Percentiles rank a stretch among this genome's conserved stretches.
Conservation (phyloP, 1,140 invertebrate species). For the Eupeodes corollae region DNA sequence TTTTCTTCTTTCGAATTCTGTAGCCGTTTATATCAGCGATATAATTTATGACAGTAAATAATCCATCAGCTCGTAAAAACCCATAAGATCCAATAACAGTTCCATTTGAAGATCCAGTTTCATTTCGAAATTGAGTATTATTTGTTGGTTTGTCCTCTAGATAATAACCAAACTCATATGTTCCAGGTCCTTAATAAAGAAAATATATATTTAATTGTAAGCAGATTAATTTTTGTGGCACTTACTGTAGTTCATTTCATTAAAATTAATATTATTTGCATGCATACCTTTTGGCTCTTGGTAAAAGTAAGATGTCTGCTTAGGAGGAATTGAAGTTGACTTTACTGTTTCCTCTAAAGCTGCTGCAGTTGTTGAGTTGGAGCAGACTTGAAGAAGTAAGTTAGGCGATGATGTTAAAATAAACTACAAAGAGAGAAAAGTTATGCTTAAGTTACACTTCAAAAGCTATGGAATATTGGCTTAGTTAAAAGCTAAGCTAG, state of each 20-base stretch:
- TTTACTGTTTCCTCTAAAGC: conserved; percentile 6
- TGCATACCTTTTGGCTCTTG: conserved; percentile 28
- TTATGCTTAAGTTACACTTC: too few relatives aligned
- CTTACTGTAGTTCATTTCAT: background rate
- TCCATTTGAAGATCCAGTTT: conserved; percentile 51
- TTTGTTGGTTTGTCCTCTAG: conserved; percentile 46
- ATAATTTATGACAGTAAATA: conserved; percentile 45
- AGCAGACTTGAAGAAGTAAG: background rate
- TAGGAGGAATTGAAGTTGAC: conserved; percentile 11
- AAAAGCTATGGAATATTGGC: too few relatives aligned
- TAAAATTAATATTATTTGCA: background rate
- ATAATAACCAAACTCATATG: conserved; percentile 58
- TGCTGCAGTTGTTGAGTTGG: conserved; percentile 10
- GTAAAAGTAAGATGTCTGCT: conserved; percentile 15
- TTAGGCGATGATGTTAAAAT: too few relatives aligned
- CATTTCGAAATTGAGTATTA: conserved; percentile 54
- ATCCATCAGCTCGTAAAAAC: conserved; percentile 50
- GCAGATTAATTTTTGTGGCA: background rate
- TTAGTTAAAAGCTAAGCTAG: too few relatives aligned
- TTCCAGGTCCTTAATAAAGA: conserved; percentile 41
- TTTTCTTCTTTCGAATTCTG: too few relatives aligned
- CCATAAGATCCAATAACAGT: conserved; percentile 57
- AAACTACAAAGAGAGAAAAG: too few relatives aligned
- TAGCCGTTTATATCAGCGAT: conserved; percentile 34
- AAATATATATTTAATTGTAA: background rate